A percentile compares a stretch with the other conserved stretches of the same genome.
Evolutionary conservation across 92 coral and sea anemone species (phyloP).

Genomic region (Virgularia gustaviana): DNA sequence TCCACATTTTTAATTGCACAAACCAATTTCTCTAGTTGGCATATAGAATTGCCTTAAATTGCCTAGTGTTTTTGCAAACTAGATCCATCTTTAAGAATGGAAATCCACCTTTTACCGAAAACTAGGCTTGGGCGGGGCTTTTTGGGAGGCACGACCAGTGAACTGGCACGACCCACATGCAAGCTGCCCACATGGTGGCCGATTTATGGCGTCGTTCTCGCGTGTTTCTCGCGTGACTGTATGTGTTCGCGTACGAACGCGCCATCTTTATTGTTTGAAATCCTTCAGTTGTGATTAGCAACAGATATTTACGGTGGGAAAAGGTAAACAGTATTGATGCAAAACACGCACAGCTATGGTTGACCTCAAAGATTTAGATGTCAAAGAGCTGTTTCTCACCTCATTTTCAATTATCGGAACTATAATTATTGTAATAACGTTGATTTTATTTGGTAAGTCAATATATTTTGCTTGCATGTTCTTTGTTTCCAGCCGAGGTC

Average conservation of each 20-base stretch:
- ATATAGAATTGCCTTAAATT: too few species aligned
- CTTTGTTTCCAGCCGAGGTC: too few species aligned
- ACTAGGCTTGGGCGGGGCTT: too few species aligned
- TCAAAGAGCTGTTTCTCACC: constrained; percentile 53
- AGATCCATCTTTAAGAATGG: too few species aligned
- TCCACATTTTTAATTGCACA: too few species aligned
- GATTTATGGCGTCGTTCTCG: constrained; percentile 19
- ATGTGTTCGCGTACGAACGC: constrained; percentile 54
- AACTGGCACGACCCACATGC: too few species aligned
- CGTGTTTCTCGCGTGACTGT: constrained; percentile 37
- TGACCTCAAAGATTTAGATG: constrained; percentile 36
- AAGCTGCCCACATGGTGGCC: too few species aligned
- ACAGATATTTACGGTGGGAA: background rate
- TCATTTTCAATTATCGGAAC: constrained; percentile 60
- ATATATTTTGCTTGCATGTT: background rate
- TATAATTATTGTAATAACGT: constrained; percentile 61
- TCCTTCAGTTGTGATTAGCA: constrained; percentile 14
- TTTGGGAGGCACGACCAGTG: too few species aligned
- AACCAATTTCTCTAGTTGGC: too few species aligned
- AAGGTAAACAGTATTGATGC: background rate
- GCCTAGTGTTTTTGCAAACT: too few species aligned
- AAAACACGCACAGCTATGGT: background rate
- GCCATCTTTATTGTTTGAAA: constrained; percentile 47
- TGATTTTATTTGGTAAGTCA: constrained; percentile 82
- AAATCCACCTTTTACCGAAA: too few species aligned